Percentiles rank a stretch among this genome's conserved stretches.
phyloP scores from a whole-genome alignment of 2,797 vertebrate genomes.

The Manis pentadactyla region DNA sequence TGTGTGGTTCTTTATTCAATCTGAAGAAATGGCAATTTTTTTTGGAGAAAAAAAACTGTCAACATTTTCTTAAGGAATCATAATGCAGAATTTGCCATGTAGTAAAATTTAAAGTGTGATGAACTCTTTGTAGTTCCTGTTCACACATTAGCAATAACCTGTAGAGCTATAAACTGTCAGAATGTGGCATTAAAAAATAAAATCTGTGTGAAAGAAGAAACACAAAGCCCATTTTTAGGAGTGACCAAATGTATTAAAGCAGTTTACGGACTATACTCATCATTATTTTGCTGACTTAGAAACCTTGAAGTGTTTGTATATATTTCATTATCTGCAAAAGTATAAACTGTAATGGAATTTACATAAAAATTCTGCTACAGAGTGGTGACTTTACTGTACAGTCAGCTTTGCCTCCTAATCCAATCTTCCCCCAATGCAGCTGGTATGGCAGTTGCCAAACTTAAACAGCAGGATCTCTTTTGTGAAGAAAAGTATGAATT shows the following conservation, averaged over 20 bases:
- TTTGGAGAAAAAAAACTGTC: constrained; percentile 63
- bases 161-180: constrained; percentile 82
- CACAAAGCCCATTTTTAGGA: constrained; percentile 85
- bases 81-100: constrained; percentile 77
- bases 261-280: constrained; percentile 85
- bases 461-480: constrained; percentile 93
- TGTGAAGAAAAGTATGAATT: constrained; percentile 91
- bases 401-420: constrained; percentile 93
- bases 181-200: constrained; percentile 81
- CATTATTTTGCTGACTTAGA: constrained; percentile 93
- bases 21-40: constrained; percentile 58
- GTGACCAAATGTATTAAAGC: constrained; percentile 82
- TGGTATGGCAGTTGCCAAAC: constrained; percentile 90
- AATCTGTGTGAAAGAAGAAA: constrained; percentile 78
- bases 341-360: constrained; percentile 93
- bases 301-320: constrained; percentile 90
- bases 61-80: constrained; percentile 76
- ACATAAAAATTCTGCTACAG: constrained; percentile 93
- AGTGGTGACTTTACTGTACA: constrained; percentile 89
- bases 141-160: constrained; percentile 83
- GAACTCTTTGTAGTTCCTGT: constrained; percentile 82
- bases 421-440: constrained; percentile 92
- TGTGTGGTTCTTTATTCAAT: constrained; percentile 48
- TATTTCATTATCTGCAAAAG: constrained; percentile 91
- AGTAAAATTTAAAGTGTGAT: constrained; percentile 82